Conservation (phyloP, 1,140 invertebrate genomes). For the Drosophila kepulauana region DNA sequence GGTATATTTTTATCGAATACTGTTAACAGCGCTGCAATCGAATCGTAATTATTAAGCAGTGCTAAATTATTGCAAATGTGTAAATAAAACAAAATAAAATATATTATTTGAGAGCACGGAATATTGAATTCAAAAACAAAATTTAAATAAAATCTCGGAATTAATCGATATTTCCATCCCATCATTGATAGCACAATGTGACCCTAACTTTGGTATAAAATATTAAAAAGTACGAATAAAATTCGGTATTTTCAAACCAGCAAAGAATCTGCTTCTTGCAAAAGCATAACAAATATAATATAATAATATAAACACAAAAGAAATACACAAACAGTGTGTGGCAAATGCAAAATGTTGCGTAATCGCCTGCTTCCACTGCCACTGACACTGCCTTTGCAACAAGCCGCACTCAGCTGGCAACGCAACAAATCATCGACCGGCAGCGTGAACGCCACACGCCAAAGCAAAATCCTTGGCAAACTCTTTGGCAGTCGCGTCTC, state of each 20-base stretch:
- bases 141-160: no score
- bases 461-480: slow-evolving; percentile 71
- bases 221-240: no score
- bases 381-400: slow-evolving; percentile 9
- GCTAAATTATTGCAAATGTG: no score
- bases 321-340: neutral
- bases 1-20: slow-evolving; percentile 10
- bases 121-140: no score
- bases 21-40: slow-evolving; percentile 8
- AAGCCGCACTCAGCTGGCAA: neutral
- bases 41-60: neutral
- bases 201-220: no score
- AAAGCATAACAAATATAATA: neutral
- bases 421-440: slow-evolving; percentile 37
- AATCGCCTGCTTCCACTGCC: slow-evolving; percentile 24
- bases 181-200: no score
- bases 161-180: no score
- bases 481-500: slow-evolving; percentile 66
- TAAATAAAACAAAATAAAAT: no score
- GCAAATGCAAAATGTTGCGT: slow-evolving; percentile 46
- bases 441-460: slow-evolving; percentile 41
- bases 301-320: slow-evolving; percentile 13
- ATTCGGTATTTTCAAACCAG: no score
- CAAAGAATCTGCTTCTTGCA: no score
- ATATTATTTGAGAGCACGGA: no score